Base-by-base conservation (phyloP, 2,113 vertebrate genomes). In the Istiophorus platypterus region DNA sequence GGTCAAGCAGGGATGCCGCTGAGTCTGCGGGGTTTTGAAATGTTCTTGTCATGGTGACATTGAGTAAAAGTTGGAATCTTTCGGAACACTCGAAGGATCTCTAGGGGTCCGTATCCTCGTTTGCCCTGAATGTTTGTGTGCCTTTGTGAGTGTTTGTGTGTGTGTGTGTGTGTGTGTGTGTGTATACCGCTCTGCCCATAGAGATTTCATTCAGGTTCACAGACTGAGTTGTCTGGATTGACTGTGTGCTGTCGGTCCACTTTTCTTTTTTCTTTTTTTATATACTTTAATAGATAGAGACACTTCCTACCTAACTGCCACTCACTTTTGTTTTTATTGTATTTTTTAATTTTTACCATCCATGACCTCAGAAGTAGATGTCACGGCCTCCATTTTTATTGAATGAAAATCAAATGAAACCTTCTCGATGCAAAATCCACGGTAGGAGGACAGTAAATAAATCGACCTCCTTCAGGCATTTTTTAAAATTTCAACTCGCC, bases 371-470 rank as follows among this genome's bases (percentile, higher is more conserved):
- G 7, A 20, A 2, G 0, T 57, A 52, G 41, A 29, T 27, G 58
- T 49, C 74, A 20, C 39, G 24, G 37, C 26, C 65, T 37, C 39
- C 0, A 4, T 47, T 17, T 61, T 41, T 52, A 45, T 18, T 56
- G 15, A 72, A 24, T 34, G 41, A 65, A 87, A 65, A 17, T 72
- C 61, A 39, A 37, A 37, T n/a, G 41, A 39, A 66, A 73, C 39
- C 4, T 0, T 62, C 52, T 57, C 29, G 41, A 47, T 17, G 47
- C 27, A 13, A 27, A 41, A 15, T 54, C 34, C n/a, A 8, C 10
- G 34, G 49, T 24, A 29, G 39, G 56, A 83, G 22, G 54, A 62
- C 3, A 13, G n/a, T 41, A 7, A 71, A 70, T 75, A 37, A 78
- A 71, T 71, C 18, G 9, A 64, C 29, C 57, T 68, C 49, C 37